Evolutionary conservation across 2,113 vertebrate genomes (phyloP).

Genomic region (Rattus norvegicus): DNA sequence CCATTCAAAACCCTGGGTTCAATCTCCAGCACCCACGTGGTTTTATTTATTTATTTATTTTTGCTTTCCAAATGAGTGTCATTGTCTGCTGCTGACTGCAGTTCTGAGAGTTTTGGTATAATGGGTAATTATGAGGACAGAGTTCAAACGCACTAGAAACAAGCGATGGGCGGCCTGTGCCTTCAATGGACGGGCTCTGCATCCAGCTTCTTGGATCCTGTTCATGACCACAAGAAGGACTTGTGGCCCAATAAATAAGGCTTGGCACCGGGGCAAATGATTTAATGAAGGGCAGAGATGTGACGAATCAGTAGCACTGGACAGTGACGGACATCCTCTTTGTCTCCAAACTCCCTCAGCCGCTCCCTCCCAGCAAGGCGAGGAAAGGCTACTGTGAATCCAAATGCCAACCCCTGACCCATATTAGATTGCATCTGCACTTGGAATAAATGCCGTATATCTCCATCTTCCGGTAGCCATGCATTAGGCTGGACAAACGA

Average conservation of each 20-base stretch:
- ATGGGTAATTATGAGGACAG: neutral
- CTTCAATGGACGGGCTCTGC: neutral
- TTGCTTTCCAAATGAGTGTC: constrained; percentile 7
- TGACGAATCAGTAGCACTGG: neutral
- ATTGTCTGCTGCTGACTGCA: neutral
- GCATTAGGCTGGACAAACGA: neutral
- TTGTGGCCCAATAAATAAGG: neutral
- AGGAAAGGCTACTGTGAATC: neutral
- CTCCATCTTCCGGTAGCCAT: neutral
- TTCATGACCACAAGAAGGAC: neutral
- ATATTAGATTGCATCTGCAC: neutral
- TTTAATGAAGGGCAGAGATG: constrained; percentile 6
- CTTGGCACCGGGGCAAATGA: neutral
- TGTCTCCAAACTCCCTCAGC: neutral
- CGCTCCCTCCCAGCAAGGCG: neutral
- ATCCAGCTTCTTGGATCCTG: neutral
- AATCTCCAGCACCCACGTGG: neutral
- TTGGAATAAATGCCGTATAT: neutral
- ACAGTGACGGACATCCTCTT: neutral
- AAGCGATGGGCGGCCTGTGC: neutral
- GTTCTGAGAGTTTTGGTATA: constrained; percentile 14
- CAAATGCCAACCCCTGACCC: constrained; percentile 38
- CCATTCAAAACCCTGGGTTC: neutral
- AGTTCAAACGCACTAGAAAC: neutral
- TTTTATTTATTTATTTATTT: neutral